Evolutionary conservation across 2,888 invertebrate species (phyloP), one percentile per base, ranked within the genome.

Genomic region (Dexiosoma caninum): DNA sequence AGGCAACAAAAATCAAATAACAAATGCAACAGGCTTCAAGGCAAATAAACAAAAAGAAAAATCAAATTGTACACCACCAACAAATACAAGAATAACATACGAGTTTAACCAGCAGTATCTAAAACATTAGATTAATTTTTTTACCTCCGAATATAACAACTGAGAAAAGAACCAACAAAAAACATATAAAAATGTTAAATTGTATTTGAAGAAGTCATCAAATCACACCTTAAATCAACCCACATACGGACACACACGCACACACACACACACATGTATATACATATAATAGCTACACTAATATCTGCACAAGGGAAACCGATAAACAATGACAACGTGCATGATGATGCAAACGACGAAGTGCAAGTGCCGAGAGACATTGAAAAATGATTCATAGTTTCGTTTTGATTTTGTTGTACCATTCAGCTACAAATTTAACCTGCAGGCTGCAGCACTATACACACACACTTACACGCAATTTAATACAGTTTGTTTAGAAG

Each of bases 381-480:
- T 80, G 80, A 80, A 72, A 80, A 80, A 80, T 80, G 80, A 80
- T 76, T 80, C 80, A 80, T 76, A 71, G 40, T 59, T 70, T 78
- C 51, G 19, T 75, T 69, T 37, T 44, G 27, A 59, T 44, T 21
- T 55, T 35, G 27, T 51, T 40, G 16, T 64, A 70, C 2, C 44
- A 51, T 51, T 37, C 27, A 27, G n/a, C 53, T 53, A 60, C n/a
- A 30, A 53, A 30, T 14, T 55, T 7, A 55, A 12, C 9, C n/a
- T n/a, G n/a, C n/a, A n/a, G n/a, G n/a, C n/a, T n/a, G n/a, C 32
- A 53, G n/a, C 35, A 55, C 7, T 21, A 46, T 30, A 64, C 8
- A 27, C n/a, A 10, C 42, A 44, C 30, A 62, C 53, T 9, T 51
- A 59, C 8, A 49, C 40, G 46, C 7, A 27, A 35, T 12, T 16